Percentiles rank a stretch among this genome's conserved stretches.
Conservation (phyloP, 1,140 invertebrate species). For the Aradophagus sp. region DNA sequence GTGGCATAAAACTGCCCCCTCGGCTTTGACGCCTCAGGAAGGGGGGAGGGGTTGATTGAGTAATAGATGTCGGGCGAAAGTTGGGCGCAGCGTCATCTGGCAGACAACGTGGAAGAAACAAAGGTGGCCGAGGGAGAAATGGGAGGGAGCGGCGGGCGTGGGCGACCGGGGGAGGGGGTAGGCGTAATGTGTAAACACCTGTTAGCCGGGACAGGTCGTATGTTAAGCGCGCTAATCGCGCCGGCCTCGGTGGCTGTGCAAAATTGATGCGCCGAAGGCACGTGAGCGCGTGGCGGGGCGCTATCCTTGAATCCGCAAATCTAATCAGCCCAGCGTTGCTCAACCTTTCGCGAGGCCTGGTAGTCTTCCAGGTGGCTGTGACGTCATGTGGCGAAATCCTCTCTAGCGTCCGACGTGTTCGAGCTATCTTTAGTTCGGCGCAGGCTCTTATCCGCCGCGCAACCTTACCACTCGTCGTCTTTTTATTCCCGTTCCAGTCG, state of each 20-base stretch:
- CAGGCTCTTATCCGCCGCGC: too few relatives aligned
- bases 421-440: conserved; percentile 40
- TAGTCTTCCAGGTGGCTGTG: conserved; percentile 30
- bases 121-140: not conserved
- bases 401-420: conserved; percentile 27
- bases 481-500: conserved; percentile 15
- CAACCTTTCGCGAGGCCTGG: conserved; percentile 5
- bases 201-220: conserved; percentile 23
- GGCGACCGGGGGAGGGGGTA: too few relatives aligned
- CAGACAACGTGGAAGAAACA: not conserved
- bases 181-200: conserved; percentile 25
- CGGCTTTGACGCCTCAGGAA: too few relatives aligned
- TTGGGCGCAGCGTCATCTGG: too few relatives aligned
- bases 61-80: too few relatives aligned
- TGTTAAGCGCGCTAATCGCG: conserved; percentile 26
- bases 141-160: too few relatives aligned
- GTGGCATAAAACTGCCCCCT: too few relatives aligned
- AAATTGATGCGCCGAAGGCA: conserved; percentile 22
- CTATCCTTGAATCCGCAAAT: conserved; percentile 30
- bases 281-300: conserved; percentile 14
- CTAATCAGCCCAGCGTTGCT: conserved; percentile 14
- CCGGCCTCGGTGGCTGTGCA: conserved; percentile 11
- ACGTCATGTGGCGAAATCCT: conserved; percentile 33
- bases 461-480: conserved; percentile 11
- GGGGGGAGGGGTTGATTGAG: too few relatives aligned